Percentiles rank a stretch among this genome's conserved stretches.
Evolutionary conservation across 2,888 invertebrate species (phyloP).

Genomic region (Drosophila mimetica): DNA sequence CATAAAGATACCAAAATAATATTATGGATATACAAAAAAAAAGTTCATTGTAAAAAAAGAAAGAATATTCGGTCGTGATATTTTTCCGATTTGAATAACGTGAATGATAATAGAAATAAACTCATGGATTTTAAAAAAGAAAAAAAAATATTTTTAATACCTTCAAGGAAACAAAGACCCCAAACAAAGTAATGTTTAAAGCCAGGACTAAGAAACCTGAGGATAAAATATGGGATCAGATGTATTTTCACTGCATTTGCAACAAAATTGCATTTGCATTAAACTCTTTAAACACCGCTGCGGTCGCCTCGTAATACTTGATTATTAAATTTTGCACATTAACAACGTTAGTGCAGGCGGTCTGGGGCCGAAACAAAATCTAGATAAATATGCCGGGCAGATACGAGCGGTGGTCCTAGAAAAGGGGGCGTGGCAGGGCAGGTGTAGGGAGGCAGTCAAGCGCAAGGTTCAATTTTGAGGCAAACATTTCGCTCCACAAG

Average conservation of each 20-base stretch:
- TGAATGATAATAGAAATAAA: too few relatives aligned
- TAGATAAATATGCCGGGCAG: slow-evolving; percentile 72
- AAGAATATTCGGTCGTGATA: too few relatives aligned
- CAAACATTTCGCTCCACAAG: slow-evolving; percentile 54
- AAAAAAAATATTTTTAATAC: not conserved
- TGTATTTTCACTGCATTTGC: not conserved
- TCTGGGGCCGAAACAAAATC: slow-evolving; percentile 69
- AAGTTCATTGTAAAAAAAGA: too few relatives aligned
- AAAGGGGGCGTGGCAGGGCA: not conserved
- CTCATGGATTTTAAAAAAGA: too few relatives aligned
- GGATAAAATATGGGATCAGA: not conserved
- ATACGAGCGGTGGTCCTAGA: slow-evolving; percentile 32
- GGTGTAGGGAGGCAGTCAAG: slow-evolving; percentile 56
- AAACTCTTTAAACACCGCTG: slow-evolving; percentile 69
- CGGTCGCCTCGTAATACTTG: slow-evolving; percentile 65
- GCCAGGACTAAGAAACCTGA: not conserved
- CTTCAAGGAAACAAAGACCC: not conserved
- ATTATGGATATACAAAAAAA: too few relatives aligned
- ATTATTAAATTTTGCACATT: slow-evolving; percentile 79
- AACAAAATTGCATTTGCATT: slow-evolving; percentile 46
- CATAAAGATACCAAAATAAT: too few relatives aligned
- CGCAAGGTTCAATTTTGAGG: slow-evolving; percentile 74
- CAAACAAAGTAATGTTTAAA: not conserved
- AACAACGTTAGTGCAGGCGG: slow-evolving; percentile 48
- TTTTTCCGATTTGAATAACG: too few relatives aligned